Evolutionary conservation across 2,113 vertebrate genomes (phyloP), one percentile per base, ranked within the genome.

Genomic region (Scomber scombrus): DNA sequence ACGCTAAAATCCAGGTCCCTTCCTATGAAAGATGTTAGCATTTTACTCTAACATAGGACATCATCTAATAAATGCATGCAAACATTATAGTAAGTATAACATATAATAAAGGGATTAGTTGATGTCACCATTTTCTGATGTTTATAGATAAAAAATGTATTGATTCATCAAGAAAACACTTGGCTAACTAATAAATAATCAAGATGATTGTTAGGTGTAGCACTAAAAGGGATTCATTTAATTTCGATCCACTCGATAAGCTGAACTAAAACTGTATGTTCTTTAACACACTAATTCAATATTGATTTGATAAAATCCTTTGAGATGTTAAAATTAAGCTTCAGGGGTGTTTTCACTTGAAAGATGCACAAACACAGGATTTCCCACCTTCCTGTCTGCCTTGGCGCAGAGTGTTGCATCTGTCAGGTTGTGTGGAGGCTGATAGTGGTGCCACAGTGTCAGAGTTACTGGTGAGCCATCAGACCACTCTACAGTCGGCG

Each of bases 371-470:
- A 11, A 26, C 23, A 18, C 15, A 49, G 11, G 5, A 18, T 16
- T 40, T 50, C 95, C 92, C 94, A 99, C 97, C 92, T 92, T 68
- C 71, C 65, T 84, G 74, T 96, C 91, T 57, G 93, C 94, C 74
- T 95, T 96, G 82, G 95, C 93, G 74, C 97, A 99, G 52, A 97
- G 85, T 1, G 92, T 81, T 54, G 79, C 90, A 74, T 88, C 88
- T 9, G 85, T 92, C 78, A 91, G 82, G 70, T 89, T 94, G 82
- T 90, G 88, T 29, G 91, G 91, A 45, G 97, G 97, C 16, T 99
- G 95, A 81, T 95, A 92, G 65, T 86, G 92, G 74, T 97, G 87
- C 97, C 97, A 99, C 46, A 94, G 92, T 50, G 97, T 97, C 75
- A 98, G 93, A 71, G 91, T 94, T 34, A 97, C 95, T 2, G 94